Conservation (phyloP, 2,888 invertebrate species). For the Macrophya alboannulata region DNA sequence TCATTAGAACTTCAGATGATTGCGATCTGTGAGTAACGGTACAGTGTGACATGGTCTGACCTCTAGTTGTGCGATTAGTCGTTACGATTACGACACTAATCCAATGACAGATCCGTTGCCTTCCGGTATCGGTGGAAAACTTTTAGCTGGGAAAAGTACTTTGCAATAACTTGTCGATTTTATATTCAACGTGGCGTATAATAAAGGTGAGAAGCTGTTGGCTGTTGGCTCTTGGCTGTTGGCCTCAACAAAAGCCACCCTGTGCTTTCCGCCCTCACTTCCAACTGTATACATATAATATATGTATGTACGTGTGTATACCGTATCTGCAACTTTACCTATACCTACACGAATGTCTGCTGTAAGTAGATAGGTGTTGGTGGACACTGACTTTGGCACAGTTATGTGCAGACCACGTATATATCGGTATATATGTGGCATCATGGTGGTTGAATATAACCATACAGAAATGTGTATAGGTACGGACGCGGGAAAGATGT, state of each 20-base stretch:
- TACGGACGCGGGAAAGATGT: background rate
- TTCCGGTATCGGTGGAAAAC: background rate
- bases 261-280: slow-evolving; percentile 25
- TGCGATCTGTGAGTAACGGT: background rate
- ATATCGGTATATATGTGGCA: background rate
- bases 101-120: slow-evolving; percentile 12
- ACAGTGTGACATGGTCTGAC: background rate
- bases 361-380: background rate
- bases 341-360: slow-evolving; percentile 8
- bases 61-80: background rate
- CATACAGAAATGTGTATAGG: slow-evolving; percentile 1
- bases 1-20: background rate
- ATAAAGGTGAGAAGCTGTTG: slow-evolving; percentile 52
- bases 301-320: background rate
- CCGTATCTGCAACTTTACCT: background rate
- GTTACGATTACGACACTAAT: background rate
- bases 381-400: slow-evolving; percentile 21
- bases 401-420: background rate
- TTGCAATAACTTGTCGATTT: slow-evolving; percentile 51
- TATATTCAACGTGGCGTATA: slow-evolving; percentile 40
- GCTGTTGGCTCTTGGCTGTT: slow-evolving; percentile 38
- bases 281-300: background rate
- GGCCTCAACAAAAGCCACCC: slow-evolving; percentile 46
- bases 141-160: slow-evolving; percentile 21
- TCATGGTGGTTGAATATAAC: background rate